phyloP scores from a whole-genome alignment of 92 coral and sea anemone genomes.

The Porites divaricata region DNA sequence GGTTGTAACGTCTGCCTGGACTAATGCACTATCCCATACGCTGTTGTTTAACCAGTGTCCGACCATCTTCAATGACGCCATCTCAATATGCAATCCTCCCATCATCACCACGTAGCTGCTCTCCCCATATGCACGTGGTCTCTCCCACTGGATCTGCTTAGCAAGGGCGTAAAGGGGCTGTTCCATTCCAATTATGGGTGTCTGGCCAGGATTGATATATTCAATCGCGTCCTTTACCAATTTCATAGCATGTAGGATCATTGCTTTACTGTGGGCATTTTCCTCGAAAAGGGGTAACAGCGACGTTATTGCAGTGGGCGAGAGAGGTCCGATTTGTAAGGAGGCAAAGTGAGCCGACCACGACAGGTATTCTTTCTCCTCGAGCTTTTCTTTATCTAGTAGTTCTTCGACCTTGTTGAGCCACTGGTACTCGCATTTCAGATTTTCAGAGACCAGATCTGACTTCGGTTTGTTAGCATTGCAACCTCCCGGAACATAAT shows the following conservation, averaged over 20 bases:
- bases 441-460: constrained; percentile 14
- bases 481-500: constrained; percentile 20
- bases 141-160: constrained; percentile 54
- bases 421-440: constrained; percentile 28
- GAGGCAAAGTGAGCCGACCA: constrained; percentile 64
- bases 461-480: constrained; percentile 28
- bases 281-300: constrained; percentile 57
- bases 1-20: constrained; percentile 35
- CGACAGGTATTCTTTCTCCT: too few relatives aligned
- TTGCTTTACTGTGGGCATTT: constrained; percentile 56
- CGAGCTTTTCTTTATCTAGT: constrained; percentile 28
- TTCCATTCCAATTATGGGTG: constrained; percentile 49
- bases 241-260: constrained; percentile 58
- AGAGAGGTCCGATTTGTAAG: too few relatives aligned
- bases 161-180: constrained; percentile 58
- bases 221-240: constrained; percentile 34
- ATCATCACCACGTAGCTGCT: constrained; percentile 48
- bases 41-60: constrained; percentile 54
- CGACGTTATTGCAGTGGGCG: constrained; percentile 47
- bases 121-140: constrained; percentile 41
- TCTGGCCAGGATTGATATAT: constrained; percentile 54
- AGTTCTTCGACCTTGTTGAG: constrained; percentile 31
- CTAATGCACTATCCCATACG: constrained; percentile 43
- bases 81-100: too few relatives aligned
- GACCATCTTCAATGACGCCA: constrained; percentile 39